Conservation (phyloP, 2,888 invertebrate genomes). For the Trichogramma dendrolimi region DNA sequence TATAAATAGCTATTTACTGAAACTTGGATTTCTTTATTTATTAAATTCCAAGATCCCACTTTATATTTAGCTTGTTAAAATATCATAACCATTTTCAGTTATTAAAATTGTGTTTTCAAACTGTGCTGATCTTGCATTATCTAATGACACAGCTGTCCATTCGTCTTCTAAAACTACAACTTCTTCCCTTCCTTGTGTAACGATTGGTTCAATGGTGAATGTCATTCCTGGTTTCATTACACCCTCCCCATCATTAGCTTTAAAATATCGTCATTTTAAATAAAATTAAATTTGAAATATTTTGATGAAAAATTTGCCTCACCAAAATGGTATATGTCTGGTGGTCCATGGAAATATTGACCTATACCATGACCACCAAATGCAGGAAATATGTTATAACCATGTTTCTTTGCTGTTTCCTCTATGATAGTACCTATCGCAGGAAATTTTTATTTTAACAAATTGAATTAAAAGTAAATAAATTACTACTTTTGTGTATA, state of each 20-base stretch:
- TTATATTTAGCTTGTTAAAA: conserved; percentile 61
- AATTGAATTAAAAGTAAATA: conserved; percentile 1
- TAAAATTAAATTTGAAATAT: conserved; percentile 11
- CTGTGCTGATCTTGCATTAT: conserved; percentile 80
- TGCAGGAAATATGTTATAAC: conserved; percentile 69
- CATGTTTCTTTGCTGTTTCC: conserved; percentile 59
- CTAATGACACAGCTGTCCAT: conserved; percentile 87
- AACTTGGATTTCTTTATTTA: conserved; percentile 2
- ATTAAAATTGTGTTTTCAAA: conserved; percentile 88
- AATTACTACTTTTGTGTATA: not conserved
- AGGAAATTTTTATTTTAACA: not conserved
- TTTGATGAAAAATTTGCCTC: conserved; percentile 35
- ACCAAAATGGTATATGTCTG: conserved; percentile 84
- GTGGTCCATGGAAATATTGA: conserved; percentile 85
- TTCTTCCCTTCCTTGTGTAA: conserved; percentile 70
- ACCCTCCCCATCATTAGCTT: conserved; percentile 66
- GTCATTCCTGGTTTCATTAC: conserved; percentile 85
- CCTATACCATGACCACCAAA: conserved; percentile 94
- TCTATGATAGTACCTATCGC: conserved; percentile 61
- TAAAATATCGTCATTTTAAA: conserved; percentile 30
- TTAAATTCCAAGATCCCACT: conserved; percentile 10
- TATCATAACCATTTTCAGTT: conserved; percentile 70
- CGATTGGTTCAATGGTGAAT: conserved; percentile 89
- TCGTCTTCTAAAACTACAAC: conserved; percentile 75
- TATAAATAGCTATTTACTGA: not conserved